These are phyloP conservation scores for Cranoglanis bouderius DNA, from an alignment of 2,113 vertebrate genomes.

Conservation along the genomic window DNA sequence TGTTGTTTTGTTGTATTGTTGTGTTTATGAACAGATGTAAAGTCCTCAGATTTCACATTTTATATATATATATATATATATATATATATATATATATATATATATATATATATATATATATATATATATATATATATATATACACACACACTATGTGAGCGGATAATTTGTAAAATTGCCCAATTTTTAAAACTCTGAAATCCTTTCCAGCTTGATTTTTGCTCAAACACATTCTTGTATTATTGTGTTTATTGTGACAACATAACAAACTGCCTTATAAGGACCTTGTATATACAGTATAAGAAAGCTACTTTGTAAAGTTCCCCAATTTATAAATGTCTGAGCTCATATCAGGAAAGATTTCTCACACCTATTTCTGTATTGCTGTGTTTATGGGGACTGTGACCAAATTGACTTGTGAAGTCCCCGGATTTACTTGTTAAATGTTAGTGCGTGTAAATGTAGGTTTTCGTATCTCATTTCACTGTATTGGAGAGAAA, in stretches of 20 bases:
- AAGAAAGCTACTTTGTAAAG: not conserved
- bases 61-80: not conserved
- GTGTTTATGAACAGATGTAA: not conserved
- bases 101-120: not conserved
- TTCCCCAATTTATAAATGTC: not conserved
- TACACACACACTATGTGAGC: not conserved
- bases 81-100: not conserved
- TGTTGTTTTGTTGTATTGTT: too few relatives aligned
- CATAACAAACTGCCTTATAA: not conserved
- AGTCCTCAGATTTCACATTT: not conserved
- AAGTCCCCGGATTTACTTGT: not conserved
- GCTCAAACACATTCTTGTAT: not conserved
- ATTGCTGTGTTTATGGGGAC: not conserved
- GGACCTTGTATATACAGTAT: not conserved
- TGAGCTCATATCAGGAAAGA: not conserved
- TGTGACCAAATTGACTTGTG: not conserved
- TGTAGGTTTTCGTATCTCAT: not conserved
- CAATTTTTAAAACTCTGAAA: not conserved
- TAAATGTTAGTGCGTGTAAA: not conserved
- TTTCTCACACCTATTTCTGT: not conserved
- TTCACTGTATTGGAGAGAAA: not conserved
- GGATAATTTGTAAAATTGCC: not conserved
- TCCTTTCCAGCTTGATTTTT: slow-evolving; percentile 3
- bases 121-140: not conserved
- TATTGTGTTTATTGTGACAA: not conserved